Percentiles rank a stretch among this genome's conserved stretches.
These are phyloP conservation scores for Conger conger DNA, from an alignment of 2,113 vertebrate species.

Conservation along the genomic window DNA sequence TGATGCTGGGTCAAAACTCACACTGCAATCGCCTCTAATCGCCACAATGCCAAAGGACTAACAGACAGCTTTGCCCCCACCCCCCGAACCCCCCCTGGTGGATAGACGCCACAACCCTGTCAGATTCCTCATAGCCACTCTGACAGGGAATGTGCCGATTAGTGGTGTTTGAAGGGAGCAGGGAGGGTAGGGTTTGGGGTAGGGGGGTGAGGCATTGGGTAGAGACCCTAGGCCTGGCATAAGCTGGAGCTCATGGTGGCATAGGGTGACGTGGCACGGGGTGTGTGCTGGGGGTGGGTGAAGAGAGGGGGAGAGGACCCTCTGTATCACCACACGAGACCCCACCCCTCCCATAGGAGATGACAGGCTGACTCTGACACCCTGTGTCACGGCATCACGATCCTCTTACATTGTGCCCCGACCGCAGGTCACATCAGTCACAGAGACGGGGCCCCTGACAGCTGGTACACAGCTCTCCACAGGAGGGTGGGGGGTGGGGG, in stretches of 20 bases:
- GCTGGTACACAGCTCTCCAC: conserved; percentile 43
- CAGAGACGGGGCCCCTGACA: conserved; percentile 34
- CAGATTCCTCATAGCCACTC: conserved; percentile 78
- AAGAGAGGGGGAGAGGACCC: not conserved
- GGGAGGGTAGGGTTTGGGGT: conserved; percentile 43
- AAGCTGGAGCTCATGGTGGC: conserved; percentile 64
- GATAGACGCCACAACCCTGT: conserved; percentile 59
- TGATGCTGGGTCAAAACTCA: not conserved
- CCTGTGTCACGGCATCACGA: conserved; percentile 24
- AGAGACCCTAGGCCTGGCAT: conserved; percentile 78
- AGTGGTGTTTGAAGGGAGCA: conserved; percentile 58
- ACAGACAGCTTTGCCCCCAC: not conserved
- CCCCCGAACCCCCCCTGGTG: not conserved
- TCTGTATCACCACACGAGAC: not conserved
- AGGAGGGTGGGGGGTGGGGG: conserved; percentile 26
- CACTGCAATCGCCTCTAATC: not conserved
- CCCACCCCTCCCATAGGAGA: not conserved
- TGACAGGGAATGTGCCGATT: conserved; percentile 79
- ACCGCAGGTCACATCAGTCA: conserved; percentile 24
- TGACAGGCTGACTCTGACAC: conserved; percentile 21
- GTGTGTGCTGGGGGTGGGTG: not conserved
- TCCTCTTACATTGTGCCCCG: conserved; percentile 19
- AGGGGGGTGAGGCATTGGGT: conserved; percentile 62
- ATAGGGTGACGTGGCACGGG: conserved; percentile 35
- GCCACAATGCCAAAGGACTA: not conserved